These are phyloP conservation scores for Malurus cyaneus DNA, from an alignment of 2,113 vertebrate species.

Conservation along the genomic window DNA sequence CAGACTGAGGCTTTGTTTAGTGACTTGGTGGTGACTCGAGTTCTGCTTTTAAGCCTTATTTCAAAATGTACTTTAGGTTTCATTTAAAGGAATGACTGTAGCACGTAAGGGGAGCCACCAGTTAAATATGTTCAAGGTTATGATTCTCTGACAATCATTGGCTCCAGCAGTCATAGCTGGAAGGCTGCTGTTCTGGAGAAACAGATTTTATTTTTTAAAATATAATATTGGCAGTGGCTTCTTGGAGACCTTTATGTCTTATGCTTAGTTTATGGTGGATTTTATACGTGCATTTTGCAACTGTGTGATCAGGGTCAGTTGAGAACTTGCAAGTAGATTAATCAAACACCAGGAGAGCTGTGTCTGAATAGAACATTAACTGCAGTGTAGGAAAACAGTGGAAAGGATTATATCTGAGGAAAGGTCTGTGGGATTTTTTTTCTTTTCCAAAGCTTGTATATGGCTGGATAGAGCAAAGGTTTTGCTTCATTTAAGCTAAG, in stretches of 20 bases:
- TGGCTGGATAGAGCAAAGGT: neutral
- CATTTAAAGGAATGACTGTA: neutral
- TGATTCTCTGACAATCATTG: neutral
- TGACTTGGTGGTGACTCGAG: neutral
- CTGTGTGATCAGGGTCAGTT: neutral
- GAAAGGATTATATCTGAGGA: neutral
- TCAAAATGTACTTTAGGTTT: neutral
- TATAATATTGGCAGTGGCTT: neutral
- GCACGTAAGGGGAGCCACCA: neutral
- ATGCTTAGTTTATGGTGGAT: neutral
- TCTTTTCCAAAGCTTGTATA: neutral
- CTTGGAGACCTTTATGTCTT: neutral
- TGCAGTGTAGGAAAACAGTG: neutral
- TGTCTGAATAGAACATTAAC: conserved; percentile 1
- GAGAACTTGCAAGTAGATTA: neutral
- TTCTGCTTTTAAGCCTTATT: neutral
- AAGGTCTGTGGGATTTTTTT: neutral
- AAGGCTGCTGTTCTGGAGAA: neutral
- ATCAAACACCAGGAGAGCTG: neutral
- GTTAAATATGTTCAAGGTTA: neutral
- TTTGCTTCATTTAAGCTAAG: neutral
- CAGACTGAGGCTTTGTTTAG: neutral
- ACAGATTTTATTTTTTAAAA: neutral
- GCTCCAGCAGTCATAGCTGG: neutral
- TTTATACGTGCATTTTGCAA: neutral